Base-by-base conservation (phyloP, 2,888 invertebrate genomes). In the Catocala fraxini region DNA sequence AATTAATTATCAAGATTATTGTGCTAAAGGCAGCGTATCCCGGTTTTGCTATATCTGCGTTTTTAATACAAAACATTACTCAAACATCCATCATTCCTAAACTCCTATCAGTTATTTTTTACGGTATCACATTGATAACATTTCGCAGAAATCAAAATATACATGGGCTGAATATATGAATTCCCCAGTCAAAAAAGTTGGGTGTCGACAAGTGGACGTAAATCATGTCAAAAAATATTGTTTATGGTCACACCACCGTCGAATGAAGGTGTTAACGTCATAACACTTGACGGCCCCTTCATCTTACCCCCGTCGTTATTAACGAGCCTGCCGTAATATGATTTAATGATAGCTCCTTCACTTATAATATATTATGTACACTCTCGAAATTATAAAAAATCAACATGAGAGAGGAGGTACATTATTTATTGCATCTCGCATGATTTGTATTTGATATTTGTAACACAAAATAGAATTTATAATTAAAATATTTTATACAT, bases 221-320 rank as follows among this genome's bases (percentile, higher is more conserved):
- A 85, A 87, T 89, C 86, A 88, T 59, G 84, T 81, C 84, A 77
- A 73, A 73, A 56, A 56, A 76, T 81, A 83, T 88, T 79, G 79
- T 86, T 88, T 86, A 88, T 81, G 83, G 76, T 71, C 77, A 75
- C 77, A 78, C 74, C 76, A 59, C 65, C 73, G 66, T 71, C 63
- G 76, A 78, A 82, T 80, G 64, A 81, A 86, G 84, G 88, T 88
- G 90, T 87, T 82, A 86, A 84, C 70, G 82, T 88, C 86, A 85
- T 83, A 84, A 82, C 81, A 83, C 83, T 82, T 82, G 80, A 79
- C 84, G 68, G 67, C 65, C 69, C 75, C 77, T 83, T 81, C 75
- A 84, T 83, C 78, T 81, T 71, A 73, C 76, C 76, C 81, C 70
- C 64, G 63, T 58, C 45, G 77, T 83, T 85, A 85, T 81, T 84